Conservation (phyloP, 2,113 vertebrate species). For the Centropristis striata region DNA sequence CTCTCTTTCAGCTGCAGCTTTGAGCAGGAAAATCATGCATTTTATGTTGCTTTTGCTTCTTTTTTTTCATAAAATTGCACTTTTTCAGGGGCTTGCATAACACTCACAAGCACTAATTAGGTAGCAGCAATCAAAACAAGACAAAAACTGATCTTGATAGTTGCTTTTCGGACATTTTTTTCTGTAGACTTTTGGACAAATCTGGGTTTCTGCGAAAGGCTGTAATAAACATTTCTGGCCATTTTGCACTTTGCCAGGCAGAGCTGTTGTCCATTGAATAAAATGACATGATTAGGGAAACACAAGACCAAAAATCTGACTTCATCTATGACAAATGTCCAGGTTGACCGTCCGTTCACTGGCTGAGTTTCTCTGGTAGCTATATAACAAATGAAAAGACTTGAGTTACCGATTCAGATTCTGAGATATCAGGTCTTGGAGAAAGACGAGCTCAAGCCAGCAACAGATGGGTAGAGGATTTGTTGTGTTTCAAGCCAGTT, state of each 20-base stretch:
- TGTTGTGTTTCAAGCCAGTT: not conserved
- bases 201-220: slow-evolving; percentile 16
- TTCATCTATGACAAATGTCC: slow-evolving; percentile 10
- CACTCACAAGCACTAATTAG: slow-evolving; percentile 9
- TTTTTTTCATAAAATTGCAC: slow-evolving; percentile 7
- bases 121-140: slow-evolving; percentile 29
- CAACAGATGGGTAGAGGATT: no score
- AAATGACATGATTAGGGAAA: slow-evolving; percentile 22
- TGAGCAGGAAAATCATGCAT: slow-evolving; percentile 39
- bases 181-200: slow-evolving; percentile 23
- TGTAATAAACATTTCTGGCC: slow-evolving; percentile 43
- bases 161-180: slow-evolving; percentile 27
- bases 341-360: not conserved
- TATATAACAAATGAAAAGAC: not conserved
- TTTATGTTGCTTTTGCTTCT: slow-evolving; percentile 21
- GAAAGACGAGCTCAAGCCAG: no score
- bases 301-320: slow-evolving; percentile 28
- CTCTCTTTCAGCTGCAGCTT: slow-evolving; percentile 19
- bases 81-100: slow-evolving; percentile 24
- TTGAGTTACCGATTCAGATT: no score
- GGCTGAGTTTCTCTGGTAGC: not conserved
- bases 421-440: no score
- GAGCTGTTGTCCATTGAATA: slow-evolving; percentile 27
- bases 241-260: slow-evolving; percentile 9
- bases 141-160: slow-evolving; percentile 11